phyloP scores from a whole-genome alignment of 2,113 vertebrate genomes.

The Festucalex cinctus region DNA sequence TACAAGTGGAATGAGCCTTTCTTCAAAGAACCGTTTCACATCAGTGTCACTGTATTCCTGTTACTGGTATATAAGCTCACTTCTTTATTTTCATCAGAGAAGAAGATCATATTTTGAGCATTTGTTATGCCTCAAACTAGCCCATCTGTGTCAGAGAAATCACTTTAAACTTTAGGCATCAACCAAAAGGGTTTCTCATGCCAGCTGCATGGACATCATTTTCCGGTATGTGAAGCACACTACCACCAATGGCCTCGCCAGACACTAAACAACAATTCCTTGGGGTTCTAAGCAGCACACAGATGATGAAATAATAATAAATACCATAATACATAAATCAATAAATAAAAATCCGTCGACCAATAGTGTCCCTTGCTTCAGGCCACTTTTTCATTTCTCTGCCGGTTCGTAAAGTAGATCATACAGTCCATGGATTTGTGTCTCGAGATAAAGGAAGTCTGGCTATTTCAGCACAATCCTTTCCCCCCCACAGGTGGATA shows the following conservation, averaged over 20 bases:
- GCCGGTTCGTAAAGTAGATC: constrained; percentile 29
- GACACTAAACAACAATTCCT: too few relatives aligned
- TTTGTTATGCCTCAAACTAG: neutral
- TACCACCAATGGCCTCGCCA: neutral
- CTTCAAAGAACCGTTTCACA: neutral
- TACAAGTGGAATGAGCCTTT: neutral
- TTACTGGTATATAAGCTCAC: neutral
- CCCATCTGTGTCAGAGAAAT: neutral
- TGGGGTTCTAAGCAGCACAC: too few relatives aligned
- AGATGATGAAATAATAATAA: too few relatives aligned
- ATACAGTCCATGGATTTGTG: constrained; percentile 38
- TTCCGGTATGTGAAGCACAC: neutral
- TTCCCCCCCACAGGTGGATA: constrained; percentile 56
- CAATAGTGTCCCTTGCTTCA: constrained; percentile 6
- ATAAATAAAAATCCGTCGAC: constrained; percentile 4
- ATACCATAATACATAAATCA: too few relatives aligned
- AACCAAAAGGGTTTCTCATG: neutral
- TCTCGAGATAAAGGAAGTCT: constrained; percentile 51
- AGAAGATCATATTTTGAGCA: neutral
- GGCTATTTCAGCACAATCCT: constrained; percentile 59
- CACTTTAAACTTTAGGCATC: neutral
- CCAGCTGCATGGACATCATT: neutral
- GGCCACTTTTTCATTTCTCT: constrained; percentile 36
- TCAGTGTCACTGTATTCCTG: neutral
- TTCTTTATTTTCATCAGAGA: neutral